phyloP scores from a whole-genome alignment of 2,888 invertebrate species.

The Polyommatus icarus region DNA sequence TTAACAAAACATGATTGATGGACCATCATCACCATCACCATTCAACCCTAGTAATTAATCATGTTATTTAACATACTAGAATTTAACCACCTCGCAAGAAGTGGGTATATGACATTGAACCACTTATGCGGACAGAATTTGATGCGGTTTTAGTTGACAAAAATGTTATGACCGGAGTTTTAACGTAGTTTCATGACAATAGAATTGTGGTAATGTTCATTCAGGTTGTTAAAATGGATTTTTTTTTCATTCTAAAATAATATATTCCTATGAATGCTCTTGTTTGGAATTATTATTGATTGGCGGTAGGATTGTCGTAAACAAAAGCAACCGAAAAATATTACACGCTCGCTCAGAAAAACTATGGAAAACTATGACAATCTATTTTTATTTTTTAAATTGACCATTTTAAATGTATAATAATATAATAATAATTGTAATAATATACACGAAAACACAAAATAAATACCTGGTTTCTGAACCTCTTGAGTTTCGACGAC shows the following conservation, averaged over 20 bases:
- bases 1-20: slow-evolving; percentile 10
- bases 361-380: too few relatives aligned
- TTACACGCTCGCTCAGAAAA: not conserved
- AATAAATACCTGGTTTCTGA: slow-evolving; percentile 20
- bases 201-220: too few relatives aligned
- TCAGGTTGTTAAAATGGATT: too few relatives aligned
- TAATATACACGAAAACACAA: not conserved
- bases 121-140: not conserved
- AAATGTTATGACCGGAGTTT: not conserved
- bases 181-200: not conserved
- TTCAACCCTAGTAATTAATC: not conserved
- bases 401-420: not conserved
- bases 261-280: too few relatives aligned
- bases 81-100: not conserved
- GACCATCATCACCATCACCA: not conserved
- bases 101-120: not conserved
- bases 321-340: not conserved
- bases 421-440: not conserved
- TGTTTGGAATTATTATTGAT: too few relatives aligned
- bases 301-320: not conserved
- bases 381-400: not conserved
- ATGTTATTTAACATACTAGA: not conserved
- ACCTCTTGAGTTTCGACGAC: slow-evolving; percentile 12
- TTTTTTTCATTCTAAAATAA: too few relatives aligned
- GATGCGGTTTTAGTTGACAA: not conserved